Conservation (phyloP, 2,113 vertebrate genomes). For the Bungarus multicinctus region DNA sequence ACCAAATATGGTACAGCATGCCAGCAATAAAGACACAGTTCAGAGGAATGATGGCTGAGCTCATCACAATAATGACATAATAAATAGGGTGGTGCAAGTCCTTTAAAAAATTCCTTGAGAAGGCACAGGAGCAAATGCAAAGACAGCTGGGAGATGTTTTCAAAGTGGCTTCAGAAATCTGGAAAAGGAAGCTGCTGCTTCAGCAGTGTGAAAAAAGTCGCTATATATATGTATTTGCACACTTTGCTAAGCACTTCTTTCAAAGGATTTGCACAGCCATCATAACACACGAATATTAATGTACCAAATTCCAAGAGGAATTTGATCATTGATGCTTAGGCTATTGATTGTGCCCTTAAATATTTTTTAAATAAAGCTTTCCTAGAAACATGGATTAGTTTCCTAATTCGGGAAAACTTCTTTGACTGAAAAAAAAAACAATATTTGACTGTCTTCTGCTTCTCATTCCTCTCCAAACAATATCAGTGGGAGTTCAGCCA, state of each 20-base stretch:
- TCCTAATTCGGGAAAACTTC: slow-evolving; percentile 17
- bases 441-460: not conserved
- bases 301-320: not conserved
- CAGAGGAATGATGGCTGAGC: not conserved
- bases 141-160: not conserved
- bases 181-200: not conserved
- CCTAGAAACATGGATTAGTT: slow-evolving; percentile 2
- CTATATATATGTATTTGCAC: not conserved
- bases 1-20: not conserved
- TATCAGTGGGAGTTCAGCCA: slow-evolving; percentile 21
- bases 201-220: not conserved
- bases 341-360: not conserved
- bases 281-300: not conserved
- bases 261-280: not conserved
- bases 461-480: not conserved
- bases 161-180: not conserved
- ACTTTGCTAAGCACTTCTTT: not conserved
- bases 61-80: not conserved
- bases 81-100: not conserved
- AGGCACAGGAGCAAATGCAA: not conserved
- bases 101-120: not conserved
- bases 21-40: too few species aligned
- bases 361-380: not conserved
- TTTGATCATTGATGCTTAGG: not conserved
- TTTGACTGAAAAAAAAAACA: slow-evolving; percentile 20